Base-by-base conservation (phyloP, 2,888 invertebrate species). In the Pollenia labialis region DNA sequence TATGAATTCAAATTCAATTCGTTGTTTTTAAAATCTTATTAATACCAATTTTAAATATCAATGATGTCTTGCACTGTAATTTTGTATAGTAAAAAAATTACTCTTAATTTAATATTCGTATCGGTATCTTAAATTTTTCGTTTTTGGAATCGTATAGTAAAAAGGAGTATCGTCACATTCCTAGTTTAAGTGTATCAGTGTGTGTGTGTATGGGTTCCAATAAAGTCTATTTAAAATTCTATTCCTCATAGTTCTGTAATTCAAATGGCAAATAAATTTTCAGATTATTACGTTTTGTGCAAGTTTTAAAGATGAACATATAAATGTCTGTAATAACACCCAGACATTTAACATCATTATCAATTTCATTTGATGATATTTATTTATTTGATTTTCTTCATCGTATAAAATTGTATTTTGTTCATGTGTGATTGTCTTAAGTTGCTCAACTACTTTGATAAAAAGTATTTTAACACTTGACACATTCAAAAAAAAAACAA, bases 331-430 rank as follows among this genome's bases (percentile, higher is more conserved):
- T 56, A 46, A 42, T 14, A 54, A 77, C 44, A 66, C 76, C 66
- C 76, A 56, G 66, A n/a, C 66, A 7, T 66, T 77, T 56, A 77
- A 77, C 23, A 66, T 66, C 46, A 66, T 66, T 77, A 56, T 66
- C 54, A 44, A 56, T 66, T 18, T 18, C 18, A 1, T 18, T 18
- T 18, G 2, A 18, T 18, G 18, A 18, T 18, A 18, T 18, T 18
- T 18, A 18, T 18, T 18, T 1, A 18, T 18, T 2, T n/a, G n/a
- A n/a, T n/a, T 18, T 18, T 50, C 4, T 14, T 4, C 12, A 14
- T 32, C 14, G 7, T 56, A 2, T 56, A 32, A 8, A 32, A 12
- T 32, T 32, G 58, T 40, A 12, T 54, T 4, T 3, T 54, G 1
- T 54, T 54, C 16, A 18, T 58, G 32, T 58, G 8, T 14, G 14